These are phyloP conservation scores for Bombyx mori DNA, from an alignment of 1,140 invertebrate genomes.

Conservation along the genomic window DNA sequence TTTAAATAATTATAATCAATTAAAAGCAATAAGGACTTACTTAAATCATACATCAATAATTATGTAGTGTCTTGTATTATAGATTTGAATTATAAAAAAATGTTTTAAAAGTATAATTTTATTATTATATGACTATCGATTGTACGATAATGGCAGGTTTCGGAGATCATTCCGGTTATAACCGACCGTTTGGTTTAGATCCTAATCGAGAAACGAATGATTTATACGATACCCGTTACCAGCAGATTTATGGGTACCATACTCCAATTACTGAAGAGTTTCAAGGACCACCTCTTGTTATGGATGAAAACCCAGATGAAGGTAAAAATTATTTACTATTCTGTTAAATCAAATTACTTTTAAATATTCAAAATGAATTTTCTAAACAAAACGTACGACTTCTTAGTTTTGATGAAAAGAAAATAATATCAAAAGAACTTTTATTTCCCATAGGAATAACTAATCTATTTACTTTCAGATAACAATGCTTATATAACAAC, in stretches of 20 bases:
- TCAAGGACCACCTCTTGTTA: slow-evolving; percentile 56
- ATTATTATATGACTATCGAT: background rate
- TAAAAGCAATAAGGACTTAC: no score
- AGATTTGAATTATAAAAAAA: background rate
- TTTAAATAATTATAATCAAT: no score
- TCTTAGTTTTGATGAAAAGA: background rate
- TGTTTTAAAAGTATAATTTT: background rate
- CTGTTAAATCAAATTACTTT: background rate
- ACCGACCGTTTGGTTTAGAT: slow-evolving; percentile 55
- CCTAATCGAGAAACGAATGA: slow-evolving; percentile 60
- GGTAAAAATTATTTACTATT: slow-evolving; percentile 35
- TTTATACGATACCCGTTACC: slow-evolving; percentile 61
- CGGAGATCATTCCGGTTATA: slow-evolving; percentile 58
- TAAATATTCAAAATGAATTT: background rate
- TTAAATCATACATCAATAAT: no score
- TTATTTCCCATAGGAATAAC: background rate
- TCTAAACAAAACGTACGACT: background rate
- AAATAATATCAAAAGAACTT: background rate
- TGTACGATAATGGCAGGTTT: slow-evolving; percentile 63
- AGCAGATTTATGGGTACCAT: slow-evolving; percentile 65
- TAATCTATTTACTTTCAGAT: slow-evolving; percentile 34
- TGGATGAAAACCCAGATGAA: slow-evolving; percentile 70
- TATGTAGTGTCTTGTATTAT: no score
- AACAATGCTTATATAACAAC: slow-evolving; percentile 78
- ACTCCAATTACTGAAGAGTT: slow-evolving; percentile 59